Conservation (phyloP, 2,797 vertebrate genomes). For the Hydrophis major region DNA sequence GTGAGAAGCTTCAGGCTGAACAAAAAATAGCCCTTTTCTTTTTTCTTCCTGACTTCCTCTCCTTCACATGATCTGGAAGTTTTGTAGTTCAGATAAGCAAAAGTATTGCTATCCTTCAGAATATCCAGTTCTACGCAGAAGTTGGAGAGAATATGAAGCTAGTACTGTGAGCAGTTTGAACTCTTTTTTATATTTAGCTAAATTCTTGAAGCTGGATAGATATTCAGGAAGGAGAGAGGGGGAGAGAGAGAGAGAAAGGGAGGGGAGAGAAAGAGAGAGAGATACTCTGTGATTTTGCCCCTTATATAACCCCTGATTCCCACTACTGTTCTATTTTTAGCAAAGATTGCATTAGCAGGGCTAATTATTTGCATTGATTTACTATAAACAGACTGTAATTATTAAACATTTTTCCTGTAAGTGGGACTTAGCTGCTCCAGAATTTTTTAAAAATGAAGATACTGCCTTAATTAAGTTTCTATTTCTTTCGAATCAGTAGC, state of each 20-base stretch:
- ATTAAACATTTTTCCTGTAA: slow-evolving; percentile 35
- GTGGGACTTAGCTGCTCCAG: slow-evolving; percentile 17
- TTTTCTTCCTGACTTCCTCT: not conserved
- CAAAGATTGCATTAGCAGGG: slow-evolving; percentile 30
- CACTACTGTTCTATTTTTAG: slow-evolving; percentile 34
- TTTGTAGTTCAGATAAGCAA: not conserved
- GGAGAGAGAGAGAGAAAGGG: not conserved
- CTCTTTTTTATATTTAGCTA: not conserved
- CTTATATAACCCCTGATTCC: slow-evolving; percentile 24
- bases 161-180: not conserved
- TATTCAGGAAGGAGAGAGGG: not conserved
- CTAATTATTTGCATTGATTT: slow-evolving; percentile 41
- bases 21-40: not conserved
- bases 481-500: slow-evolving; percentile 49
- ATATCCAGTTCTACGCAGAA: not conserved
- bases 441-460: slow-evolving; percentile 35
- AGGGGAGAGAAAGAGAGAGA: too few species aligned
- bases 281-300: not conserved
- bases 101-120: not conserved
- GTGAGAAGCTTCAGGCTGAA: not conserved
- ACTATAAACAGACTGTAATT: slow-evolving; percentile 45
- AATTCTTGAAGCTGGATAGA: not conserved
- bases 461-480: slow-evolving; percentile 42
- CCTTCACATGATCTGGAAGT: not conserved
- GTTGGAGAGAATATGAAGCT: not conserved